phyloP scores from a whole-genome alignment of 1,140 invertebrate species.

The Drosophila kepulauana region DNA sequence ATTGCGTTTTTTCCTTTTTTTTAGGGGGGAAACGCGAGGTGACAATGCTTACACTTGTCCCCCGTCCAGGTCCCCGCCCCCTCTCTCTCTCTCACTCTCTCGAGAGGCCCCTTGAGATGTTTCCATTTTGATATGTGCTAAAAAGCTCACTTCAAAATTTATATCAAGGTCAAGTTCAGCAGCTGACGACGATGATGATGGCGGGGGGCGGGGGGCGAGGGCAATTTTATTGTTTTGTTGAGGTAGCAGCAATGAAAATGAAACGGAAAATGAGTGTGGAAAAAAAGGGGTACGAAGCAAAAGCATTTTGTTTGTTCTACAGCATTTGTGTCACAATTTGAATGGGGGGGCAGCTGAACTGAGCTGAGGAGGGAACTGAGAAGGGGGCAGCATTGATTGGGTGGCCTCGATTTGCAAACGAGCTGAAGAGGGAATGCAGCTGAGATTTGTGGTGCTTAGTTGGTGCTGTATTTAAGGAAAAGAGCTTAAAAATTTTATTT shows the following conservation, averaged over 20 bases:
- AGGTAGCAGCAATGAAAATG: conserved; percentile 64
- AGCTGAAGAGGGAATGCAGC: no score
- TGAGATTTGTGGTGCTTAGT: neutral
- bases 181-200: neutral
- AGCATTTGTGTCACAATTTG: conserved; percentile 59
- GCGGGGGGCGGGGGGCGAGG: neutral
- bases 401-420: neutral
- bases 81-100: neutral
- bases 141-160: conserved; percentile 80
- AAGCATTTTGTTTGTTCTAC: conserved; percentile 30
- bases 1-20: conserved; percentile 1
- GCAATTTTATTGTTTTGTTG: conserved; percentile 72
- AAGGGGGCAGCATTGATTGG: neutral
- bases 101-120: conserved; percentile 72
- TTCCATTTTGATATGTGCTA: conserved; percentile 79
- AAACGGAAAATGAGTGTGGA: conserved; percentile 30
- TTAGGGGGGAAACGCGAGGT: conserved; percentile 11
- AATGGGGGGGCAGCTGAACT: neutral
- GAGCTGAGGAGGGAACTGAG: neutral
- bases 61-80: neutral
- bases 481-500: no score
- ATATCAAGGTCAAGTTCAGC: conserved; percentile 83
- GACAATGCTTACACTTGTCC: conserved; percentile 46
- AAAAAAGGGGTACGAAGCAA: conserved; percentile 58
- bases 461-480: neutral